These are phyloP conservation scores for Saguinus midas DNA, from an alignment of 2,113 vertebrate genomes.

Conservation along the genomic window DNA sequence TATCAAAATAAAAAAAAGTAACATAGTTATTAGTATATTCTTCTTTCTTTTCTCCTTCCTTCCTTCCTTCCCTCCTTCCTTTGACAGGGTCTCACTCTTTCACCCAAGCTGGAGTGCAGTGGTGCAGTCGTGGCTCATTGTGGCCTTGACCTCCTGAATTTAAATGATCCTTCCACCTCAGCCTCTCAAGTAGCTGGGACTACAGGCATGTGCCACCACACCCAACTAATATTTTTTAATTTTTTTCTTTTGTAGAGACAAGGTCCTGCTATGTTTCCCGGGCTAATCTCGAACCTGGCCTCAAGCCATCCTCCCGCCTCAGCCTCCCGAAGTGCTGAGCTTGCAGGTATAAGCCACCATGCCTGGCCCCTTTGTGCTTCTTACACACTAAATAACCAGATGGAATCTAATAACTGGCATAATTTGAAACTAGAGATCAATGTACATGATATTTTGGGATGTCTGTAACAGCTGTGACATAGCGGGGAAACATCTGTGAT, in stretches of 20 bases:
- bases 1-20: neutral
- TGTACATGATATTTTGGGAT: neutral
- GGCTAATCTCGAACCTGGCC: neutral
- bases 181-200: neutral
- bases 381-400: neutral
- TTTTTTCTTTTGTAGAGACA: fast-evolving
- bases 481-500: neutral
- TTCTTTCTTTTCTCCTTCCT: no score
- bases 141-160: neutral
- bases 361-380: no score
- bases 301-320: neutral
- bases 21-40: neutral
- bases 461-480: neutral
- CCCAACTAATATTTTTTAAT: fast-evolving
- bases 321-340: neutral
- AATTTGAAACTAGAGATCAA: neutral
- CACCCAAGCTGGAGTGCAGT: no score
- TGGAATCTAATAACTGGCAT: neutral
- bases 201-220: neutral
- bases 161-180: neutral
- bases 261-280: neutral
- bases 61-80: no score
- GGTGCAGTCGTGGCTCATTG: no score
- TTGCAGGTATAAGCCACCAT: neutral
- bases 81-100: neutral